Percentiles rank a stretch among this genome's conserved stretches.
These are phyloP conservation scores for Drosophila pegasa DNA, from an alignment of 2,888 invertebrate species.

Conservation along the genomic window DNA sequence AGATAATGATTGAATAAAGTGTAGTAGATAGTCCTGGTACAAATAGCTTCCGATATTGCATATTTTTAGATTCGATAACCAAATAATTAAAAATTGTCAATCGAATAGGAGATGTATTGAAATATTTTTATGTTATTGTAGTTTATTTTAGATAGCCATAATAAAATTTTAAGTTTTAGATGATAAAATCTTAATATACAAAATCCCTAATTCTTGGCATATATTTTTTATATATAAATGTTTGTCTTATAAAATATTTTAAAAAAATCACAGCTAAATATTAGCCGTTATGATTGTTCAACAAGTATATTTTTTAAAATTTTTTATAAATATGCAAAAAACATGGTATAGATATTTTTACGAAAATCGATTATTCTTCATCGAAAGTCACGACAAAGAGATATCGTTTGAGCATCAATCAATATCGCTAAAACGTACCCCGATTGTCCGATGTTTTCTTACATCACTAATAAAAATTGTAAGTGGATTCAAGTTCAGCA, in stretches of 20 bases:
- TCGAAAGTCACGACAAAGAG: background rate
- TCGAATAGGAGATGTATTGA: background rate
- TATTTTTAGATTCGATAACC: background rate
- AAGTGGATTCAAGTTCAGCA: conserved; percentile 54
- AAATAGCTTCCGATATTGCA: background rate
- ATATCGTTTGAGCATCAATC: conserved; percentile 1
- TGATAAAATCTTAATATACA: background rate
- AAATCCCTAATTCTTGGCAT: too few species aligned
- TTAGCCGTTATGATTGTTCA: too few species aligned
- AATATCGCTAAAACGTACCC: background rate
- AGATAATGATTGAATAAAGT: background rate
- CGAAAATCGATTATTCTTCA: background rate
- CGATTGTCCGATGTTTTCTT: conserved; percentile 24
- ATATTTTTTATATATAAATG: background rate
- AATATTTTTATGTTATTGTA: background rate
- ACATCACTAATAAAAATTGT: conserved; percentile 53
- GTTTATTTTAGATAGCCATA: too few species aligned
- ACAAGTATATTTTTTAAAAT: background rate
- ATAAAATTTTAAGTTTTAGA: background rate
- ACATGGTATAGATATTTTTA: background rate
- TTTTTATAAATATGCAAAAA: too few species aligned
- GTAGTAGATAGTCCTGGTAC: too few species aligned
- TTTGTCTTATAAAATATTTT: too few species aligned
- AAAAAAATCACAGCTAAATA: background rate
- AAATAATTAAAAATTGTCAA: background rate